Percentiles rank a stretch among this genome's conserved stretches.
Conservation (phyloP, 2,113 vertebrate species). For the Pedetes capensis region DNA sequence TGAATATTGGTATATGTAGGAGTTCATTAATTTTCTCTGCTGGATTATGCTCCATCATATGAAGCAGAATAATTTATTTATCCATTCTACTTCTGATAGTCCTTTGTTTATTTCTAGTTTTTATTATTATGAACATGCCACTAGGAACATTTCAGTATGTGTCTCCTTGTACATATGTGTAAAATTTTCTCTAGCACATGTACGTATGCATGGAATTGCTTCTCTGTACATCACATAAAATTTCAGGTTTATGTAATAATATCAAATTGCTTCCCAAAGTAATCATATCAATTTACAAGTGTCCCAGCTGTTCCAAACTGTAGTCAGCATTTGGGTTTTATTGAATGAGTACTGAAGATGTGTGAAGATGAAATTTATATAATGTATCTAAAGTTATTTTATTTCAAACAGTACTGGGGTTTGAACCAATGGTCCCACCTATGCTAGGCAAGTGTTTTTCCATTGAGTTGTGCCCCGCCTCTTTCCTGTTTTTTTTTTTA, state of each 20-base stretch:
- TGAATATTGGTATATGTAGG: neutral
- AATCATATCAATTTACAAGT: neutral
- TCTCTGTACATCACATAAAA: neutral
- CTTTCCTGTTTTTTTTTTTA: no score
- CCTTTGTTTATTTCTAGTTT: neutral
- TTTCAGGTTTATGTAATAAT: neutral
- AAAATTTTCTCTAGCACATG: neutral
- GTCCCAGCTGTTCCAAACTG: neutral
- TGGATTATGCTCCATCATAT: neutral
- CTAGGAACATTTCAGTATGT: neutral
- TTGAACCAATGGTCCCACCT: no score
- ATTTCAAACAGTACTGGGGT: no score
- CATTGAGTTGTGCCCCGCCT: no score
- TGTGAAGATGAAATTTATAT: neutral
- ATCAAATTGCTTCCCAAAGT: neutral
- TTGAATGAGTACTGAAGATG: neutral
- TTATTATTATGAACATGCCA: neutral
- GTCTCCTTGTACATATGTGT: neutral
- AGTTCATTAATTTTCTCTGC: neutral
- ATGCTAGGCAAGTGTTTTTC: no score
- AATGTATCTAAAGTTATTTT: neutral
- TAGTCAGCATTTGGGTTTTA: neutral
- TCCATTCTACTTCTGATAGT: neutral
- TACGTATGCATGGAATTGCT: neutral
- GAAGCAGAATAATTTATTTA: neutral